Conservation (phyloP, 64 coral and sea anemone species). For the Montipora capricornis region DNA sequence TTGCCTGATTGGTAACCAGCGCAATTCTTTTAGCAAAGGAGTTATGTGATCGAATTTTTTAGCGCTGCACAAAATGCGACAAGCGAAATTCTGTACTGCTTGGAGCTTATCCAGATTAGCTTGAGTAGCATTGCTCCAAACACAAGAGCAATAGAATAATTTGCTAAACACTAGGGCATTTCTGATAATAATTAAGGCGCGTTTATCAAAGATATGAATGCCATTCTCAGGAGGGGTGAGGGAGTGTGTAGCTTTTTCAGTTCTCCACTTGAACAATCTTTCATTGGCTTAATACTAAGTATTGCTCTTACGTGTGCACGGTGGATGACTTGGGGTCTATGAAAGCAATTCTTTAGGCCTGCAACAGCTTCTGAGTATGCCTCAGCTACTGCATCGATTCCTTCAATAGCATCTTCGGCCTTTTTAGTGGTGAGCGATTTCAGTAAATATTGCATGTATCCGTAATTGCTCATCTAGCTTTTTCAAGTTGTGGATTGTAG, state of each 20-base stretch:
- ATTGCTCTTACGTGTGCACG: not conserved
- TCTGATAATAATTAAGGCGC: no score
- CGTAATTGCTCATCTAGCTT: not conserved
- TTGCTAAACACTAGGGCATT: not conserved
- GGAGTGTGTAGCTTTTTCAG: slow-evolving; percentile 33
- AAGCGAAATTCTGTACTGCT: no score
- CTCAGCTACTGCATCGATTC: slow-evolving; percentile 58
- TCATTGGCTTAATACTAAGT: no score
- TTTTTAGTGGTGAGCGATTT: not conserved
- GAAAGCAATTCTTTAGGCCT: slow-evolving; percentile 47
- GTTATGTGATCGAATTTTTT: no score
- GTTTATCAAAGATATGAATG: no score
- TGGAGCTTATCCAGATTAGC: no score
- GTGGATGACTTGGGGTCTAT: not conserved
- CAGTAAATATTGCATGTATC: slow-evolving; percentile 9
- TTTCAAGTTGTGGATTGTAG: not conserved
- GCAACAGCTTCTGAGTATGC: slow-evolving; percentile 52
- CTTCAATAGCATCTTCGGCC: slow-evolving; percentile 58
- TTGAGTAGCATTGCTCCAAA: no score
- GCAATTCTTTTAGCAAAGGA: no score
- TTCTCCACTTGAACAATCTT: slow-evolving; percentile 15
- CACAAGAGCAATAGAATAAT: not conserved
- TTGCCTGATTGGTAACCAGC: no score
- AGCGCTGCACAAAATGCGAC: no score
- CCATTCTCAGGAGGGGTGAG: no score